phyloP scores from a whole-genome alignment of 1,140 invertebrate species.

The Octopus sinensis region DNA sequence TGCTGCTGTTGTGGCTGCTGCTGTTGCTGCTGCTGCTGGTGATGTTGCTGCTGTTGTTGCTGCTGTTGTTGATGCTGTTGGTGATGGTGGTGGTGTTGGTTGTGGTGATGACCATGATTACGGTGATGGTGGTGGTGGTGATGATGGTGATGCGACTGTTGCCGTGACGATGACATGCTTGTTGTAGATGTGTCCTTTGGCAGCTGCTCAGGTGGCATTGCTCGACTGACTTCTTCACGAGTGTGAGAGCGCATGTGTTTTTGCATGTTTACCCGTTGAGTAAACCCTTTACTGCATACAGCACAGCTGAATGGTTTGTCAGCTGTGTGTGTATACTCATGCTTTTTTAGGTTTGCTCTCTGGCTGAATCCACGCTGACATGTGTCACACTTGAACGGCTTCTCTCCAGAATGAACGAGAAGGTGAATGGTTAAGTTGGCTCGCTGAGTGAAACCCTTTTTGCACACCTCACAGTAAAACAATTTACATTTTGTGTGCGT shows the following conservation, averaged over 20 bases:
- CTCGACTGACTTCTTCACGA: not conserved
- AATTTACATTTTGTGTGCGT: not conserved
- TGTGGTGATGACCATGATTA: no score
- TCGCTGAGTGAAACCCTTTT: slow-evolving; percentile 49
- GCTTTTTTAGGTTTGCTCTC: slow-evolving; percentile 53
- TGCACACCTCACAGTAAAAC: slow-evolving; percentile 33
- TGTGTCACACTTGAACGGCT: slow-evolving; percentile 52
- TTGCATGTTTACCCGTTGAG: slow-evolving; percentile 80
- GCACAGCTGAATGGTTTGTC: slow-evolving; percentile 28
- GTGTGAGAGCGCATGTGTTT: slow-evolving; percentile 62
- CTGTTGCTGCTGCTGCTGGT: not conserved
- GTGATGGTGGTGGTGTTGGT: no score
- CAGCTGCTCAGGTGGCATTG: no score
- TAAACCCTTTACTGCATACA: slow-evolving; percentile 90
- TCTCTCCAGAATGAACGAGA: slow-evolving; percentile 52
- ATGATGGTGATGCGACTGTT: no score
- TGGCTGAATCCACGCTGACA: slow-evolving; percentile 57
- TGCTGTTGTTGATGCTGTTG: not conserved
- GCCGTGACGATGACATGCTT: no score
- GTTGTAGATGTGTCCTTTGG: no score
- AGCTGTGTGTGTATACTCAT: slow-evolving; percentile 27
- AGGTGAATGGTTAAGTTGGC: slow-evolving; percentile 54
- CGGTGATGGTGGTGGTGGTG: no score
- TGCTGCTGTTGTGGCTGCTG: not conserved
- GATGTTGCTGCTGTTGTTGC: not conserved